phyloP scores from a whole-genome alignment of 2,888 invertebrate genomes.

The Pardosa pseudoannulata region DNA sequence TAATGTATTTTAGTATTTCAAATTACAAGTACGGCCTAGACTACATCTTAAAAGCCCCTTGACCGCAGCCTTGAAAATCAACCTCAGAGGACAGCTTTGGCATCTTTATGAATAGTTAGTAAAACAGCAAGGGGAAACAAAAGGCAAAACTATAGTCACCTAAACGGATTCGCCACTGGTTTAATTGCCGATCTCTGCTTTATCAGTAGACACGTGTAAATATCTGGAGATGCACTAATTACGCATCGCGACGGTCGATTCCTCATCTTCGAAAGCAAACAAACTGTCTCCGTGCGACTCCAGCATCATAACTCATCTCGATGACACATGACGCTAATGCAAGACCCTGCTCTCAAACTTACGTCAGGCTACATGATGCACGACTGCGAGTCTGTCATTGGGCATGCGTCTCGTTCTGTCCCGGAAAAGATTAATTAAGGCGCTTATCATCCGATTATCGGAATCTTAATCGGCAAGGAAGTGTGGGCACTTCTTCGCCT shows the following conservation, averaged over 20 bases:
- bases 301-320: constrained; percentile 7
- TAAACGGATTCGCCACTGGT: too few species aligned
- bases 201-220: background rate
- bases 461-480: constrained; percentile 48
- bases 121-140: too few species aligned
- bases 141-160: too few species aligned
- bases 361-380: constrained; percentile 26
- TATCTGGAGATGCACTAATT: background rate
- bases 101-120: too few species aligned
- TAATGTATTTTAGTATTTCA: too few species aligned
- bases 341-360: constrained; percentile 7
- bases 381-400: constrained; percentile 41
- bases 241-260: background rate
- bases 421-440: constrained; percentile 55
- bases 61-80: too few species aligned
- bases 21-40: too few species aligned
- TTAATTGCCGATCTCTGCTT: too few species aligned
- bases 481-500: constrained; percentile 35
- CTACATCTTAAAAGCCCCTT: too few species aligned
- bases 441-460: constrained; percentile 47
- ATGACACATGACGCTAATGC: constrained; percentile 33
- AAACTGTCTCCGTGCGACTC: background rate
- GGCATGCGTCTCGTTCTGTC: constrained; percentile 27
- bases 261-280: background rate
- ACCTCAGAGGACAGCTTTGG: too few species aligned